Base-by-base conservation (phyloP, 2,113 vertebrate genomes). In the Cephalopholis sonnerati region DNA sequence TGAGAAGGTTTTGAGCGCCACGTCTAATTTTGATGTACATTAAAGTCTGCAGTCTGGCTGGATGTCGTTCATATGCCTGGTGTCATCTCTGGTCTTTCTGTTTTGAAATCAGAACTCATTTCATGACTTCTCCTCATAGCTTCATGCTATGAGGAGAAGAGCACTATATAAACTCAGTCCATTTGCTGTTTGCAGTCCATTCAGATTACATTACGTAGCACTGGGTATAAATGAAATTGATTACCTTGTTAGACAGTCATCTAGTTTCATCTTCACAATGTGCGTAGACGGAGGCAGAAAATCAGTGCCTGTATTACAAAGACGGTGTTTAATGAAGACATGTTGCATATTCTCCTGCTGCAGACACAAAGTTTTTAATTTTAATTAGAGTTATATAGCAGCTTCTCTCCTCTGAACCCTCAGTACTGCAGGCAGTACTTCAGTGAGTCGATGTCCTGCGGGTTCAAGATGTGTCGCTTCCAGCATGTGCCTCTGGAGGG, bases 361-460 rank as follows among this genome's bases (percentile, higher is more conserved):
- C 29, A 39, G 27, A 66, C 61, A 5, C 16, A 11, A 46, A 24
- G 54, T 51, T 20, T 61, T 48, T 44, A n/a, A n/a, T 25, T 48
- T 29, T 2, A 24, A 10, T 25, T 1, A 6, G 6, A 61, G 32
- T 66, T 41, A 67, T 27, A 51, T 22, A 2, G 12, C 29, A 25
- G 13, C 65, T 24, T 39, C 3, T 71, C 70, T 72, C 44, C 16
- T 54, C 61, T 63, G 11, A 54, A 68, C 53, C 32, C 85, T 69
- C 93, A 96, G 95, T 99, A 98, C 51, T 99, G 97, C 95, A 95
- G 91, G 85, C 94, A 86, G 22, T 97, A 97, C 91, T 99, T 99
- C 93, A 96, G 93, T 84, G 96, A 96, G 13, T 88, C 95, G 18
- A 86, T 92, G 83, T 93, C 93, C 32, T 99, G 98, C 89, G 66